phyloP scores from a whole-genome alignment of 2,888 invertebrate species.

The Carabus problematicus region DNA sequence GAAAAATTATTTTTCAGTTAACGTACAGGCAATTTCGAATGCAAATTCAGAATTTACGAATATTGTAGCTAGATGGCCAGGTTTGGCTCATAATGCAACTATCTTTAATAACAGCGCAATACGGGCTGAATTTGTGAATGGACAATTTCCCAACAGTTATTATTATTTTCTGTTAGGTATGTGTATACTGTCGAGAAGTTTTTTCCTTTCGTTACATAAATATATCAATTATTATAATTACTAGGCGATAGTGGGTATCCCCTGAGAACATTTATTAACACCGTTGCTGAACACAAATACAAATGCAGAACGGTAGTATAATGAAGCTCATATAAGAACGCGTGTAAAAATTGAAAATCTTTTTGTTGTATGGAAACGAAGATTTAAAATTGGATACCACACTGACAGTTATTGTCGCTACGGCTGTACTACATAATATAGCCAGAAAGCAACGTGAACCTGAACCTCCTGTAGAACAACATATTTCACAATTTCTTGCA shows the following conservation, averaged over 20 bases:
- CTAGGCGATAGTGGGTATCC: constrained; percentile 3
- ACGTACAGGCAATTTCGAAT: too few relatives aligned
- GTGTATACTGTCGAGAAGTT: too few relatives aligned
- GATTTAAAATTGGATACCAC: not conserved
- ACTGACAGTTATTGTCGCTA: not conserved
- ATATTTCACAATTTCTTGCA: too few relatives aligned
- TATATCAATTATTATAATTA: not conserved
- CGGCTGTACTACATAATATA: too few relatives aligned
- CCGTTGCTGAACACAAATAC: not conserved
- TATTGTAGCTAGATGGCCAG: not conserved
- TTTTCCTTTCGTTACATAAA: not conserved
- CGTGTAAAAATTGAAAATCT: not conserved
- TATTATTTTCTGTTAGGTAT: not conserved
- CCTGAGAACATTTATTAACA: not conserved
- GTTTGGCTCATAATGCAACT: not conserved
- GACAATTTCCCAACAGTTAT: not conserved
- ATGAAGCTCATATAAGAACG: too few relatives aligned
- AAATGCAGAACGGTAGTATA: not conserved
- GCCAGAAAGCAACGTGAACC: too few relatives aligned
- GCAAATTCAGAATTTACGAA: not conserved
- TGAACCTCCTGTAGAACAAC: too few relatives aligned
- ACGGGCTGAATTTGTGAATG: not conserved
- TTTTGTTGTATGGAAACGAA: not conserved
- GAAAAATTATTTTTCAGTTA: too few relatives aligned
- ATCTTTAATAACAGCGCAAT: not conserved